Conservation (phyloP, 2,113 vertebrate genomes). For the Oncorhynchus tshawytscha region DNA sequence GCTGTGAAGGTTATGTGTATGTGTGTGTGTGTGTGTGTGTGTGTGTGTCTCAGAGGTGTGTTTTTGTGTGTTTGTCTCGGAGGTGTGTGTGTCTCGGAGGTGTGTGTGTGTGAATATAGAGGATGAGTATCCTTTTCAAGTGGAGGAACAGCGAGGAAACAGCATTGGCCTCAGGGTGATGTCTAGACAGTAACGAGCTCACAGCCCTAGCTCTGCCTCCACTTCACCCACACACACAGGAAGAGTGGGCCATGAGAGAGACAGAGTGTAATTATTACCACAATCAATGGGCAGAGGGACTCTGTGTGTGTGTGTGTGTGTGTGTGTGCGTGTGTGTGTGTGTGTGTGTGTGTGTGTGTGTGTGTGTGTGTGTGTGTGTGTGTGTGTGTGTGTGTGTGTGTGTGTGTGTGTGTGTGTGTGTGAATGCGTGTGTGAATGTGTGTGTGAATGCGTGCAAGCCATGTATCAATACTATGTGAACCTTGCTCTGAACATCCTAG, state of each 20-base stretch:
- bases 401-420: background rate
- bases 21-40: no score
- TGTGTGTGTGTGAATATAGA: slow-evolving; percentile 5
- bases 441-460: no score
- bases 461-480: no score
- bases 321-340: no score
- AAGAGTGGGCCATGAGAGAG: background rate
- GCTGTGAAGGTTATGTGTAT: no score
- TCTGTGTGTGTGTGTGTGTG: background rate
- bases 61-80: no score
- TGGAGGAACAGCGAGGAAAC: slow-evolving; percentile 50
- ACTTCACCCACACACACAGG: slow-evolving; percentile 19
- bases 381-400: no score
- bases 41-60: no score
- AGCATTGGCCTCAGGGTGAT: slow-evolving; percentile 58
- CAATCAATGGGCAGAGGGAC: slow-evolving; percentile 19
- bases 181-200: slow-evolving; percentile 59
- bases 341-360: no score
- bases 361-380: no score
- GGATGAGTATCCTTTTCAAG: slow-evolving; percentile 48
- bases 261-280: slow-evolving; percentile 18
- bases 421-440: background rate
- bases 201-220: slow-evolving; percentile 13
- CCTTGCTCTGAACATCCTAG: no score
- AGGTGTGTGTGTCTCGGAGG: no score